phyloP scores from a whole-genome alignment of 2,113 vertebrate species.

The Misgurnus mizolepis region DNA sequence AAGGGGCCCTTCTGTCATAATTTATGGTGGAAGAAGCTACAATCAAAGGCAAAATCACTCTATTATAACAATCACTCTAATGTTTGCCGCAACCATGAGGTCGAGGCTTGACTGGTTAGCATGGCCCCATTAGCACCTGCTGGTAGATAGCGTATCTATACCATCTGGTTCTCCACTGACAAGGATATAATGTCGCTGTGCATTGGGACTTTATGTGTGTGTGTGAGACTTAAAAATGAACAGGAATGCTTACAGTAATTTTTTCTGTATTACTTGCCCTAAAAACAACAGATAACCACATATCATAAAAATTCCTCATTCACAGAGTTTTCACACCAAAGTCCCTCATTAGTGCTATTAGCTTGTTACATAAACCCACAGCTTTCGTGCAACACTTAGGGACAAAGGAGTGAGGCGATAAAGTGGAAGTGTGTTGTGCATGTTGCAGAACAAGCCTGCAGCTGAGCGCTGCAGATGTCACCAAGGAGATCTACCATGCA shows the following conservation, averaged over 20 bases:
- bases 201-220: too few species aligned
- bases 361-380: conserved; percentile 8
- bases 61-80: not conserved
- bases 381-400: conserved; percentile 10
- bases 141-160: too few species aligned
- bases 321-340: not conserved
- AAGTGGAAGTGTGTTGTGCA: conserved; percentile 18
- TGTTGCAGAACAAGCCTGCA: conserved; percentile 30
- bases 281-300: too few species aligned
- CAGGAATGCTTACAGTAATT: too few species aligned
- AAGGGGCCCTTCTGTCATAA: conserved; percentile 38
- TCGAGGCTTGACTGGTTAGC: too few species aligned
- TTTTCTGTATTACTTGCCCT: too few species aligned
- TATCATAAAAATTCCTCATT: not conserved
- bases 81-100: not conserved
- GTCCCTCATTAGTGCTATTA: conserved; percentile 11
- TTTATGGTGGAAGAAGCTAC: conserved; percentile 25
- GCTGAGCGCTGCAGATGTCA: conserved; percentile 47
- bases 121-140: too few species aligned
- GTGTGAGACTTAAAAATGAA: too few species aligned
- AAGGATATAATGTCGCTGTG: too few species aligned
- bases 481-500: conserved; percentile 32
- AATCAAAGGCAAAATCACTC: conserved; percentile 1
- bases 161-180: too few species aligned
- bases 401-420: conserved; percentile 5